Evolutionary conservation across 1,140 invertebrate species (phyloP).

Genomic region (Eumaeus atala): DNA sequence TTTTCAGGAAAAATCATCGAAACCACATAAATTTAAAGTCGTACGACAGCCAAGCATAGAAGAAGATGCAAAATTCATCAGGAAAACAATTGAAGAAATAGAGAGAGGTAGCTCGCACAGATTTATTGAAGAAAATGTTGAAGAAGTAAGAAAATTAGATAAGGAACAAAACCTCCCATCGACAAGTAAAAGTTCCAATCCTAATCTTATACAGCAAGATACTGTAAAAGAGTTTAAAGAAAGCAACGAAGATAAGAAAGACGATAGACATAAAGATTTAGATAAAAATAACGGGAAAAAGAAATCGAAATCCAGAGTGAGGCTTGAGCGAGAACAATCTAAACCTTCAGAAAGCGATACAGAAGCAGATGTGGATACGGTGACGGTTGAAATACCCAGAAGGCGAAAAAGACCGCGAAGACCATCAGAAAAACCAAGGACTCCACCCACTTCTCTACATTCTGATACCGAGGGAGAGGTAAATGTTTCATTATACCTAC

Average conservation of each 20-base stretch:
- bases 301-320: slow-evolving; percentile 63
- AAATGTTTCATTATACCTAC: slow-evolving; percentile 17
- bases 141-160: slow-evolving; percentile 19
- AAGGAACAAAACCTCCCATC: slow-evolving; percentile 23
- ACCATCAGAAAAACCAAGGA: slow-evolving; percentile 61
- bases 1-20: slow-evolving; percentile 42
- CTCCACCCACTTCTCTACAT: slow-evolving; percentile 52
- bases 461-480: slow-evolving; percentile 66
- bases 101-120: slow-evolving; percentile 54
- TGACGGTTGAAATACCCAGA: slow-evolving; percentile 70
- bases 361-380: slow-evolving; percentile 64
- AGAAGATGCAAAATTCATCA: slow-evolving; percentile 63
- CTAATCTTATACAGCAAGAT: slow-evolving; percentile 34
- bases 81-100: slow-evolving; percentile 65
- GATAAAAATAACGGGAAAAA: slow-evolving; percentile 57
- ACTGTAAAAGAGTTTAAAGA: slow-evolving; percentile 35
- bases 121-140: slow-evolving; percentile 29
- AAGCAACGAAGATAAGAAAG: slow-evolving; percentile 48
- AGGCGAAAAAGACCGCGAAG: slow-evolving; percentile 60
- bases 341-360: slow-evolving; percentile 71
- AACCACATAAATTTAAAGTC: slow-evolving; percentile 41
- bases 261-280: slow-evolving; percentile 57
- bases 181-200: slow-evolving; percentile 34
- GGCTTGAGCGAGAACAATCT: slow-evolving; percentile 69
- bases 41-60: slow-evolving; percentile 53